Conservation (phyloP, 2,888 invertebrate genomes). For the Agapetus fuscipes region DNA sequence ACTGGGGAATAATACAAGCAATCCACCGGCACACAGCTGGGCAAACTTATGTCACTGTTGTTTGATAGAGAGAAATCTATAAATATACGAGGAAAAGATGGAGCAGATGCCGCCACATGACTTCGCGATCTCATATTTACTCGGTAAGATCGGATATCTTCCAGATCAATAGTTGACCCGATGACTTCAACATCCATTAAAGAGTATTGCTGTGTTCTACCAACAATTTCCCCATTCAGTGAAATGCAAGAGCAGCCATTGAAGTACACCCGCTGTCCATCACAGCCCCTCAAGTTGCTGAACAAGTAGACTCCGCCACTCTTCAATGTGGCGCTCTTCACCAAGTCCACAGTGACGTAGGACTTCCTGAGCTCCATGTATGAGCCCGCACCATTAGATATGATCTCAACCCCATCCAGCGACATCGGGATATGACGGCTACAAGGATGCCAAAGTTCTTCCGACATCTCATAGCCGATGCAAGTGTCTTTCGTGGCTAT, state of each 20-base stretch:
- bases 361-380: slow-evolving; percentile 93
- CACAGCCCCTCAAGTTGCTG: slow-evolving; percentile 92
- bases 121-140: slow-evolving; percentile 65
- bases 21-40: slow-evolving; percentile 52
- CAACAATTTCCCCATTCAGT: slow-evolving; percentile 82
- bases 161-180: slow-evolving; percentile 83
- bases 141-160: slow-evolving; percentile 80
- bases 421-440: slow-evolving; percentile 83
- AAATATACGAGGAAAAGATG: slow-evolving; percentile 67
- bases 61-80: slow-evolving; percentile 76
- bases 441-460: slow-evolving; percentile 90
- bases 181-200: slow-evolving; percentile 90
- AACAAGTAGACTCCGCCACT: slow-evolving; percentile 94
- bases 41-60: slow-evolving; percentile 52
- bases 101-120: slow-evolving; percentile 55
- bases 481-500: slow-evolving; percentile 88
- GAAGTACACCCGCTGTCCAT: slow-evolving; percentile 91
- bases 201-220: slow-evolving; percentile 77
- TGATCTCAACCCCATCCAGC: slow-evolving; percentile 90
- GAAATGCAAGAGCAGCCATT: slow-evolving; percentile 90
- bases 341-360: slow-evolving; percentile 77
- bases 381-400: slow-evolving; percentile 86
- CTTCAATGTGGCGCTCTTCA: slow-evolving; percentile 86
- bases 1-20: slow-evolving; percentile 70
- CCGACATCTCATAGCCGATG: slow-evolving; percentile 95